Conservation (phyloP, 2,113 vertebrate species). For the Thalassoma bifasciatum region DNA sequence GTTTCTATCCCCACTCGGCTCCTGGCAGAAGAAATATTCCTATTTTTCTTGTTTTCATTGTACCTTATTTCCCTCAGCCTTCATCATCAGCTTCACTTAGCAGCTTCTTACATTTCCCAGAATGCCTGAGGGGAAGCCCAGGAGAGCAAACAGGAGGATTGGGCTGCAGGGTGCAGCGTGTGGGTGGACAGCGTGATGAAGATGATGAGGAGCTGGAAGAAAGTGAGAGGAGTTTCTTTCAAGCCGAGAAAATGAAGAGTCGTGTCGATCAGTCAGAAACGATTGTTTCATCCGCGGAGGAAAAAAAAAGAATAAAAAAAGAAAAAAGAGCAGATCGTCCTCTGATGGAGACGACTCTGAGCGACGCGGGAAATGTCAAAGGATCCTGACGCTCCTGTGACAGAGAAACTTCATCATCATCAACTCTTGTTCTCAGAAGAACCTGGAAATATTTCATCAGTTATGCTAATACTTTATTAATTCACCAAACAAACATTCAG, state of each 20-base stretch:
- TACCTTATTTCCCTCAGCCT: conserved; percentile 3
- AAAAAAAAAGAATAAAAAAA: too few relatives aligned
- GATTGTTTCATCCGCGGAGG: neutral
- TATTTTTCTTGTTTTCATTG: neutral
- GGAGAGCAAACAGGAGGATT: conserved; percentile 10
- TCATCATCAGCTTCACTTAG: conserved; percentile 18
- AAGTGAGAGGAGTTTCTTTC: neutral
- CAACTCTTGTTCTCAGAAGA: too few relatives aligned
- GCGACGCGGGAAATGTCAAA: neutral
- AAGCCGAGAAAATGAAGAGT: conserved; percentile 8
- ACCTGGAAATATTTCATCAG: too few relatives aligned
- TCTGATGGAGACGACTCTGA: neutral
- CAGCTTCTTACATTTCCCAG: conserved; percentile 28
- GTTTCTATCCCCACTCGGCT: conserved; percentile 5
- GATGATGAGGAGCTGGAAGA: neutral
- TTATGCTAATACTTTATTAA: too few relatives aligned
- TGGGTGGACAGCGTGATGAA: conserved; percentile 30
- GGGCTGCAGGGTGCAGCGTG: conserved; percentile 31
- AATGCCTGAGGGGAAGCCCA: conserved; percentile 24
- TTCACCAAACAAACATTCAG: too few relatives aligned
- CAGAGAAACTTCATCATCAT: too few relatives aligned
- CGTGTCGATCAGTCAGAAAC: neutral
- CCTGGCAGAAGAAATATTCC: neutral
- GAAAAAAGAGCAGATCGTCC: neutral
- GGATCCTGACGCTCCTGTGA: neutral